These are phyloP conservation scores for Antennarius maculatus DNA, from an alignment of 2,797 vertebrate species.

Conservation along the genomic window DNA sequence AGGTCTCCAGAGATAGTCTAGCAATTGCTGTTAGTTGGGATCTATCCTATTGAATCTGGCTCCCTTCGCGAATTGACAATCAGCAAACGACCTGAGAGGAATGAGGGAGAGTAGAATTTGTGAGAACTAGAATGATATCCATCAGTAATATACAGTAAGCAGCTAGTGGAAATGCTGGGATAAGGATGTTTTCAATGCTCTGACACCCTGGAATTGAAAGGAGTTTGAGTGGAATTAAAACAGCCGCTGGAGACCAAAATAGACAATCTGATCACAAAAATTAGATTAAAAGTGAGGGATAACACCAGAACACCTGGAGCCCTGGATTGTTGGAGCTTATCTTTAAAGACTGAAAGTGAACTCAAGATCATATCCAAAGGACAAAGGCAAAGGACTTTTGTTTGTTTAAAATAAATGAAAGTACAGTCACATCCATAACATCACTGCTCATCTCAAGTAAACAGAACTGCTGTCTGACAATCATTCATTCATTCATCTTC, in stretches of 20 bases:
- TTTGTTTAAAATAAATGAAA: not conserved
- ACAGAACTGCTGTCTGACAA: not conserved
- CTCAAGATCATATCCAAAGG: not conserved
- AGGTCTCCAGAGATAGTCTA: slow-evolving; percentile 25
- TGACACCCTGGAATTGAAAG: slow-evolving; percentile 34
- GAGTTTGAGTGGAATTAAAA: slow-evolving; percentile 39
- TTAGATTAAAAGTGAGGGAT: slow-evolving; percentile 30
- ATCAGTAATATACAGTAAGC: slow-evolving; percentile 52
- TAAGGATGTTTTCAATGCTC: slow-evolving; percentile 24
- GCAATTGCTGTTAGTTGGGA: slow-evolving; percentile 39
- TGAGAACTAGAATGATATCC: slow-evolving; percentile 50
- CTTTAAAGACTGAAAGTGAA: not conserved
- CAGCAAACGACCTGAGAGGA: slow-evolving; percentile 28
- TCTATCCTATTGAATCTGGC: slow-evolving; percentile 44
- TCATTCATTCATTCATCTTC: too few relatives aligned
- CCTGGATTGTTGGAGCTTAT: not conserved
- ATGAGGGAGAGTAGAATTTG: slow-evolving; percentile 27
- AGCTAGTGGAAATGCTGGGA: slow-evolving; percentile 37
- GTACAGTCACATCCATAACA: not conserved
- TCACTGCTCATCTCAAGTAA: not conserved
- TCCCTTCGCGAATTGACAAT: slow-evolving; percentile 47
- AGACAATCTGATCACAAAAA: slow-evolving; percentile 42
- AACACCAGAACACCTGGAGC: not conserved
- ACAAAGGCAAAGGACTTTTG: not conserved
- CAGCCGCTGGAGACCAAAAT: slow-evolving; percentile 39